These are phyloP conservation scores for Scomber japonicus DNA, from an alignment of 2,113 vertebrate species.

Conservation along the genomic window DNA sequence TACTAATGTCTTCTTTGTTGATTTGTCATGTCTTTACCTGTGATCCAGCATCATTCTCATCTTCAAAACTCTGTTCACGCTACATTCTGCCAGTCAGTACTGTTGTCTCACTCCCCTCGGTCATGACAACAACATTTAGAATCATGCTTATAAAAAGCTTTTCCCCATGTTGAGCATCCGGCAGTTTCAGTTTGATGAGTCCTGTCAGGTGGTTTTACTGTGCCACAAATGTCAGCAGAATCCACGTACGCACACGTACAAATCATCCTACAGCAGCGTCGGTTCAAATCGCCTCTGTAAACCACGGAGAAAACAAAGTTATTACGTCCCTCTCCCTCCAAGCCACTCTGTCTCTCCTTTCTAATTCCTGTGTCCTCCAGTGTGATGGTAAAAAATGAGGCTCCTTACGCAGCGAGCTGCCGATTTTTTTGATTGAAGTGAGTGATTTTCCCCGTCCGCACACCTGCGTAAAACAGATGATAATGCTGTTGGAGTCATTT, in stretches of 20 bases:
- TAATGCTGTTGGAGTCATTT: slow-evolving; percentile 94
- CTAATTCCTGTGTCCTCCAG: slow-evolving; percentile 88
- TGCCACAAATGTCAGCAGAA: slow-evolving; percentile 18
- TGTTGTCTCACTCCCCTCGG: neutral
- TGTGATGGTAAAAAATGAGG: slow-evolving; percentile 90
- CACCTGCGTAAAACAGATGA: slow-evolving; percentile 95
- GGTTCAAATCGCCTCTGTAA: slow-evolving; percentile 47
- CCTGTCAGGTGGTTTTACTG: slow-evolving; percentile 22
- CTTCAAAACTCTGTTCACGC: neutral
- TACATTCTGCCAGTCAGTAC: slow-evolving; percentile 7
- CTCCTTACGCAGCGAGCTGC: slow-evolving; percentile 83
- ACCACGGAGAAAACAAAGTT: slow-evolving; percentile 63
- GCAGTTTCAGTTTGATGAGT: slow-evolving; percentile 35
- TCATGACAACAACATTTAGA: slow-evolving; percentile 21
- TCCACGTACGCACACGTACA: slow-evolving; percentile 24
- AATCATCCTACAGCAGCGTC: slow-evolving; percentile 40
- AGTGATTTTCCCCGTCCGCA: slow-evolving; percentile 91
- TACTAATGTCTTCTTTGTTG: neutral
- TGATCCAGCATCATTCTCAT: neutral
- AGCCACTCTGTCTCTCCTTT: slow-evolving; percentile 36
- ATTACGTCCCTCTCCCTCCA: slow-evolving; percentile 50
- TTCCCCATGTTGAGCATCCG: slow-evolving; percentile 15
- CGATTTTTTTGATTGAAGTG: slow-evolving; percentile 92
- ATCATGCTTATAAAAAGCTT: slow-evolving; percentile 20
- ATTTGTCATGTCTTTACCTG: neutral